phyloP scores from a whole-genome alignment of 2,888 invertebrate genomes.

The Gnatocerus cornutus region DNA sequence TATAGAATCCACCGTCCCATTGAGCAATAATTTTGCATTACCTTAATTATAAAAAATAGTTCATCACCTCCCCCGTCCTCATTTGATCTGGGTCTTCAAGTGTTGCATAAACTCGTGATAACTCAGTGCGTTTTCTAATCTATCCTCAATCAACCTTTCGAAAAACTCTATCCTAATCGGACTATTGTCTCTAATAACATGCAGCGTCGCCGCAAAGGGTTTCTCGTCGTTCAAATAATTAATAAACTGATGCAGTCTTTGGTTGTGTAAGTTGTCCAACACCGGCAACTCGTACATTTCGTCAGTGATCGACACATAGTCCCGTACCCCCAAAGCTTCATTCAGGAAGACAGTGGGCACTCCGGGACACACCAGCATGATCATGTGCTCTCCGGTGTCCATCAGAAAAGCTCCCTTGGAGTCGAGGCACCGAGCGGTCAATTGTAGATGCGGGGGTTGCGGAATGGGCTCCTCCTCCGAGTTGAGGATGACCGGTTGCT shows the following conservation, averaged over 20 bases:
- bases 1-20: constrained; percentile 44
- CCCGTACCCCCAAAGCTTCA: constrained; percentile 84
- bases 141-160: constrained; percentile 93
- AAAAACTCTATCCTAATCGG: constrained; percentile 86
- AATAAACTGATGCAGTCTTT: constrained; percentile 85
- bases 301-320: constrained; percentile 83
- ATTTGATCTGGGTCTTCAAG: constrained; percentile 91
- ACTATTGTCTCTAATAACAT: constrained; percentile 94
- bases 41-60: constrained; percentile 41
- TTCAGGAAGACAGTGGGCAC: constrained; percentile 84
- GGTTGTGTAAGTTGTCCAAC: constrained; percentile 82
- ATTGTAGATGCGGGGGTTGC: constrained; percentile 86
- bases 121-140: constrained; percentile 93
- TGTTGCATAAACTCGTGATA: constrained; percentile 99
- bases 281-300: constrained; percentile 86
- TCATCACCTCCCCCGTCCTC: constrained; percentile 19
- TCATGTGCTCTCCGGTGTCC: constrained; percentile 88
- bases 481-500: constrained; percentile 64
- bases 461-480: constrained; percentile 70
- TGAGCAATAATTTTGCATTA: constrained; percentile 64
- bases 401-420: constrained; percentile 93
- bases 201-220: constrained; percentile 84
- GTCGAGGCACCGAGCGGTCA: constrained; percentile 87
- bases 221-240: constrained; percentile 89
- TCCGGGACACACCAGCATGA: constrained; percentile 88